Percentiles rank a stretch among this genome's conserved stretches.
phyloP scores from a whole-genome alignment of 2,113 vertebrate genomes.

The Sturnus vulgaris region DNA sequence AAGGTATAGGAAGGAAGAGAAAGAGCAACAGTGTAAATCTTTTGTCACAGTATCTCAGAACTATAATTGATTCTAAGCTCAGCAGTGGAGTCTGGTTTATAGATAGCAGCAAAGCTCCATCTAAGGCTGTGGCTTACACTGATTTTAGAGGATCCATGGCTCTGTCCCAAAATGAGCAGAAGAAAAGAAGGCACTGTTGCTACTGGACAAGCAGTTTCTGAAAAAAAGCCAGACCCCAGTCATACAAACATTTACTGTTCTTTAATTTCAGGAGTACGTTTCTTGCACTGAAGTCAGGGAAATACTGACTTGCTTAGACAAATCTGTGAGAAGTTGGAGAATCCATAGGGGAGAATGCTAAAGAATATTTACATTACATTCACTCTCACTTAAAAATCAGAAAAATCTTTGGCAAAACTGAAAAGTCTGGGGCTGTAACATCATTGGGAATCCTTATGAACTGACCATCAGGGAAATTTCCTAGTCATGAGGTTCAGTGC shows the following conservation, averaged over 20 bases:
- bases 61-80: neutral
- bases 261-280: neutral
- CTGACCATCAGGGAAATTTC: neutral
- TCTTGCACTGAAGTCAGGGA: neutral
- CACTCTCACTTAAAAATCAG: neutral
- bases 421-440: neutral
- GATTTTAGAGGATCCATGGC: neutral
- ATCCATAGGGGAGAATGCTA: neutral
- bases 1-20: neutral
- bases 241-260: neutral
- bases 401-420: neutral
- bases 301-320: neutral
- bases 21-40: neutral
- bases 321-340: neutral
- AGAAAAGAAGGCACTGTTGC: neutral
- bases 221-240: neutral
- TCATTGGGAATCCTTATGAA: neutral
- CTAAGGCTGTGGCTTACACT: neutral
- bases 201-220: neutral
- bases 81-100: neutral
- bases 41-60: neutral
- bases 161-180: neutral
- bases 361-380: neutral
- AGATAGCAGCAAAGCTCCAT: neutral
- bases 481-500: neutral